Conservation (phyloP, 2,888 invertebrate species). For the Laothoe populi region DNA sequence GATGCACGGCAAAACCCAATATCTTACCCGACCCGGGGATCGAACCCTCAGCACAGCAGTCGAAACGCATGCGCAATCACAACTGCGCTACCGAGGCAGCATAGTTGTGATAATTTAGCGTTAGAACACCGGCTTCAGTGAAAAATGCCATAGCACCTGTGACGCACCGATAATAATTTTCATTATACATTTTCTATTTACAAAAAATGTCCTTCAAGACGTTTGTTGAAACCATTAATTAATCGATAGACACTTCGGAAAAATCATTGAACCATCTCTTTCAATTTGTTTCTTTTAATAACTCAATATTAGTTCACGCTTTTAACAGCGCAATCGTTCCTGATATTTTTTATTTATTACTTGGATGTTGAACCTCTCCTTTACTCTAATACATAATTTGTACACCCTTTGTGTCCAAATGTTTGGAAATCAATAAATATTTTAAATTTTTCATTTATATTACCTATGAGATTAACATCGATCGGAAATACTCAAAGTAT, state of each 20-base stretch:
- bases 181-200: too few relatives aligned
- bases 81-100: too few relatives aligned
- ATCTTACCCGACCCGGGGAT: too few relatives aligned
- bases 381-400: not conserved
- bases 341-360: conserved; percentile 16
- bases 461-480: too few relatives aligned
- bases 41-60: too few relatives aligned
- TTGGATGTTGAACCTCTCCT: not conserved
- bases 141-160: too few relatives aligned
- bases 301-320: conserved; percentile 11
- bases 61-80: too few relatives aligned
- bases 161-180: too few relatives aligned
- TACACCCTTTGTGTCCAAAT: not conserved
- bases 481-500: too few relatives aligned
- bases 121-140: too few relatives aligned
- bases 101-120: too few relatives aligned
- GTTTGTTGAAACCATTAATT: not conserved
- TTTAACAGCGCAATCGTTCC: not conserved
- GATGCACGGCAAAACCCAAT: too few relatives aligned
- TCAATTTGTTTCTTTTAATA: conserved; percentile 14
- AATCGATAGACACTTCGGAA: conserved; percentile 19
- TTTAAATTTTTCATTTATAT: not conserved
- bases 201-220: not conserved
- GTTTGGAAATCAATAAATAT: conserved; percentile 6
- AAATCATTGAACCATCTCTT: conserved; percentile 10